Conservation (phyloP, 1,140 invertebrate genomes). For the Anagrus nilaparvatae region DNA sequence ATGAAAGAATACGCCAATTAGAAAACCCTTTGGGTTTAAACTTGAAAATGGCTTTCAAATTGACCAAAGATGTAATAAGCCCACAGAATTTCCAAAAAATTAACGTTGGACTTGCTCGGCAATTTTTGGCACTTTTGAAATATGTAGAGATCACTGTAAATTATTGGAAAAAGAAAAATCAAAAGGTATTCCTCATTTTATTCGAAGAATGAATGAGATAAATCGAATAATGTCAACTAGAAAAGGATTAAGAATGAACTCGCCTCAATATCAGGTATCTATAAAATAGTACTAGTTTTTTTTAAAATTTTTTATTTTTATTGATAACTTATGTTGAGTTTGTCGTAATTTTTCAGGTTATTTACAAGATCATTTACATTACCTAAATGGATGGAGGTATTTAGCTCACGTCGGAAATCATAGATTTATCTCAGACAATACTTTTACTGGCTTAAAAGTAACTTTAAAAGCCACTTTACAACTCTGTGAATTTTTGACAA, state of each 20-base stretch:
- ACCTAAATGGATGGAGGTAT: not conserved
- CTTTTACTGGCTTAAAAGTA: slow-evolving; percentile 1
- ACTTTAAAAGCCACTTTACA: slow-evolving; percentile 7
- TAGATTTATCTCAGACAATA: slow-evolving; percentile 1
- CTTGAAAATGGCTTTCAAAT: slow-evolving; percentile 9
- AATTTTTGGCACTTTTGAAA: too few relatives aligned
- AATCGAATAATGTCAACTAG: not conserved
- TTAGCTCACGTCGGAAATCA: not conserved
- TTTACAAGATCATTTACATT: too few relatives aligned
- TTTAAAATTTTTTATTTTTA: not conserved
- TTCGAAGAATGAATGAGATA: not conserved
- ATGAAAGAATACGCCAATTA: slow-evolving; percentile 1
- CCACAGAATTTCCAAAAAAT: slow-evolving; percentile 8
- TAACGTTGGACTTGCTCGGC: too few relatives aligned
- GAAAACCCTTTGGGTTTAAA: not conserved
- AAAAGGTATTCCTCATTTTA: not conserved
- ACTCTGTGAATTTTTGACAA: slow-evolving; percentile 6
- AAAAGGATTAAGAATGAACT: not conserved
- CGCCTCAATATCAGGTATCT: not conserved
- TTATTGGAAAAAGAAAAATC: not conserved
- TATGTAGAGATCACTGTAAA: too few relatives aligned
- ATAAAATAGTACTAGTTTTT: not conserved
- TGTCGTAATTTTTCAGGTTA: too few relatives aligned
- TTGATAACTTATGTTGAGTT: too few relatives aligned
- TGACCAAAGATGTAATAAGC: slow-evolving; percentile 3